Conservation (phyloP, 2,888 invertebrate genomes). For the Ophioninae sp. region DNA sequence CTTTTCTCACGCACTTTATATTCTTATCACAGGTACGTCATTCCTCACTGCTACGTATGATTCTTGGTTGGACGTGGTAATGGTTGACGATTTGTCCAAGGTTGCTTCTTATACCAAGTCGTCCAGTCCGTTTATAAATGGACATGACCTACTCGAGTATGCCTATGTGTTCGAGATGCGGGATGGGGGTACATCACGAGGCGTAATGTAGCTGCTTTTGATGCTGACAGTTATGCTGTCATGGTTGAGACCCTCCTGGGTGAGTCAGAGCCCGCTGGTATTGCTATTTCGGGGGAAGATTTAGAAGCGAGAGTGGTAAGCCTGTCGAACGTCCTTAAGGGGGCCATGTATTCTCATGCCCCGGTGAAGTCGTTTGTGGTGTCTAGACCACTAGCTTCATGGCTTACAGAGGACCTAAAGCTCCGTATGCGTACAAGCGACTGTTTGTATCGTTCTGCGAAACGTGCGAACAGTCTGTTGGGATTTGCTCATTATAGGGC, state of each 20-base stretch:
- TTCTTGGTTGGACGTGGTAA: conserved; percentile 10
- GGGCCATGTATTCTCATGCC: not conserved
- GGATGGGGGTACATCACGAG: no score
- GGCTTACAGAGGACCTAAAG: not conserved
- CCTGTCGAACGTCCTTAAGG: not conserved
- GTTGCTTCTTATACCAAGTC: not conserved
- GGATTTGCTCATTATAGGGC: not conserved
- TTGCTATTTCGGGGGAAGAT: not conserved
- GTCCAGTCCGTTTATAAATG: conserved; percentile 9
- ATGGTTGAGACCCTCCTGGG: not conserved
- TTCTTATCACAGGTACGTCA: not conserved
- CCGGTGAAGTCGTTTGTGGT: not conserved
- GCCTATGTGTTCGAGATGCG: not conserved
- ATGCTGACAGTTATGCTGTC: no score
- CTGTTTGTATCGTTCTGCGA: not conserved
- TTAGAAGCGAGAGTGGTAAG: not conserved
- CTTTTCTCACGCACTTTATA: not conserved
- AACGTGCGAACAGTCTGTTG: not conserved
- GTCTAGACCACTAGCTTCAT: not conserved
- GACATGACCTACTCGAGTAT: conserved; percentile 13
- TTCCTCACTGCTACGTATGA: conserved; percentile 18
- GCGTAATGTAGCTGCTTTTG: no score
- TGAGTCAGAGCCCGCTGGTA: not conserved
- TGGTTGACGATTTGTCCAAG: conserved; percentile 7
- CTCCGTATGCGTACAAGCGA: not conserved